Evolutionary conservation across 2,113 vertebrate genomes (phyloP), one percentile per base, ranked within the genome.

Genomic region (Pygoscelis antarcticus): DNA sequence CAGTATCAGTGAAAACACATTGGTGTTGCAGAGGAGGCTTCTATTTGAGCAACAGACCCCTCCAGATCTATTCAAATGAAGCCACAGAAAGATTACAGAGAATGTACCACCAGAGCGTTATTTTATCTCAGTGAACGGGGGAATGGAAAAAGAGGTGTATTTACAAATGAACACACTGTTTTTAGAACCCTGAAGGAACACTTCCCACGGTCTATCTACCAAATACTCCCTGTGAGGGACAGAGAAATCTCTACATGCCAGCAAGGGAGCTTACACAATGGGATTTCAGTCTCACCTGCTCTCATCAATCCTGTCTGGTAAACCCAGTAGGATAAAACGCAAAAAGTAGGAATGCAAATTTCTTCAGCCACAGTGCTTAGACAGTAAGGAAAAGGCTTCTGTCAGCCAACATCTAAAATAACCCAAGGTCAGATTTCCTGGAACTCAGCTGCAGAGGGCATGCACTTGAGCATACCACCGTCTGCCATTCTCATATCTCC

Each of bases 361-460:
- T 89, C 74, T 83, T 83, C 74, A 96, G 71, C 40, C 32, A 36
- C 66, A 40, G 57, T 32, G 19, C 54, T 89, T 58, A 89, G 83
- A 72, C 44, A 87, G 72, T 40, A 83, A 89, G 87, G 40, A 94
- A 96, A 95, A 80, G 17, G 49, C 26, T 92, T 58, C 72, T 72
- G 72, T 76, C 69, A 76, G 70, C 83, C 93, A 89, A 58, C 13
- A 91, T 87, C 89, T 89, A 94, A 94, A 96, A 95, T 93, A 96
- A 96, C 36, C 44, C 25, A n/a, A 89, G 91, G 83, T 92, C 92
- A 87, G 40, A 58, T 89, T 96, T 95, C 94, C 36, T 57, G 83
- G 88, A 87, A 82, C n/a, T 54, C 0, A 4, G 51, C 72, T 66
- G 66, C 81, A 89, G 72, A 87, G 90, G 54, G 54, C 75, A 90